Evolutionary conservation across 2,888 invertebrate species (phyloP).

Genomic region (Marronus borbonicus): DNA sequence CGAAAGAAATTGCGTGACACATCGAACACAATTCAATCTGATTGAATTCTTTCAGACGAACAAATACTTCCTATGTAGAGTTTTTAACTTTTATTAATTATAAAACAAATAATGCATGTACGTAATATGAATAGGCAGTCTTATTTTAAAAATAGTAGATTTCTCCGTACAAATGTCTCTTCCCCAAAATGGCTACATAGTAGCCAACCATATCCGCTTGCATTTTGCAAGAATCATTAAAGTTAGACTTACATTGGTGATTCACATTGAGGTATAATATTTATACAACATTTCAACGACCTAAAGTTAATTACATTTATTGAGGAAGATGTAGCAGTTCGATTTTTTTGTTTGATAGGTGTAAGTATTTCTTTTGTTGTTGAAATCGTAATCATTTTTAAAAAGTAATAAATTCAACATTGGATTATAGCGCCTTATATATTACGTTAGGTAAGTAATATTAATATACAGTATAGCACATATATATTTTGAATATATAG

Average conservation of each 20-base stretch:
- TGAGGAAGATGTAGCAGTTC: constrained; percentile 40
- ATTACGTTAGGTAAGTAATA: constrained; percentile 8
- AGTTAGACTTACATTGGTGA: constrained; percentile 40
- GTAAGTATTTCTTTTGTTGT: not conserved
- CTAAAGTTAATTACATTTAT: constrained; percentile 32
- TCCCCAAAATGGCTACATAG: constrained; percentile 30
- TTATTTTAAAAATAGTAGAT: constrained; percentile 33
- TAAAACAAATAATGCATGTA: constrained; percentile 19
- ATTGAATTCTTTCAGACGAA: not conserved
- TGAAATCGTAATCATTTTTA: not conserved
- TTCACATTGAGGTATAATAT: constrained; percentile 32
- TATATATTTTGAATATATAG: constrained; percentile 38
- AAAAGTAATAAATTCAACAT: constrained; percentile 36
- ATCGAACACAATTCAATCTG: not conserved
- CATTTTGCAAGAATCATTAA: constrained; percentile 35
- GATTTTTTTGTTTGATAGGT: not conserved
- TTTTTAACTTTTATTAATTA: constrained; percentile 6
- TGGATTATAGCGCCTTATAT: constrained; percentile 38
- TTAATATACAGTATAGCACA: constrained; percentile 4
- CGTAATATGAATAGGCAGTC: constrained; percentile 36
- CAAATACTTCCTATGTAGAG: constrained; percentile 25
- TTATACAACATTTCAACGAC: constrained; percentile 22
- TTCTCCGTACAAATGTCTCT: not conserved
- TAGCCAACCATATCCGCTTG: constrained; percentile 35
- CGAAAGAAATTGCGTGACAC: no score